Conservation (phyloP, 2,888 invertebrate genomes). For the Calameuta idolon region DNA sequence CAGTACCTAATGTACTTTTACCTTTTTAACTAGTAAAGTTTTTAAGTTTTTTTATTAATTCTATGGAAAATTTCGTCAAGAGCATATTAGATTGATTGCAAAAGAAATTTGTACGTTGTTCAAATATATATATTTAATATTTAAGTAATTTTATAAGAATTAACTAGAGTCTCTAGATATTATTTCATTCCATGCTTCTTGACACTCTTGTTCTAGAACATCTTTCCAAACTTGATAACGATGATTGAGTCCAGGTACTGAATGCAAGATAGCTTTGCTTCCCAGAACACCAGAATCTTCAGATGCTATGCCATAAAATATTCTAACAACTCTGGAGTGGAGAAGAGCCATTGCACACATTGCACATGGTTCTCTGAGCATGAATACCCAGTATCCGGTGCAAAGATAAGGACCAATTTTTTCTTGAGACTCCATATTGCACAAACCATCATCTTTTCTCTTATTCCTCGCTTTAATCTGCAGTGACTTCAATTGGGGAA, state of each 20-base stretch:
- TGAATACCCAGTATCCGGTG: conserved; percentile 88
- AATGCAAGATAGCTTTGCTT: conserved; percentile 80
- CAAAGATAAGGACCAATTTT: conserved; percentile 81
- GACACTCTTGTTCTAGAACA: conserved; percentile 68
- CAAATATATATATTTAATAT: not conserved
- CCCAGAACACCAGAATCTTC: conserved; percentile 77
- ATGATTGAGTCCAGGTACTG: conserved; percentile 86
- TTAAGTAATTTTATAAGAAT: not conserved
- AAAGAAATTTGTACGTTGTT: not conserved
- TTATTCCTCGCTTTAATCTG: not conserved
- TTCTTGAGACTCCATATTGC: conserved; percentile 43
- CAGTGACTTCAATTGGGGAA: conserved; percentile 33
- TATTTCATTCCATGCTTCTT: conserved; percentile 30
- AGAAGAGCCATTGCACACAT: conserved; percentile 97
- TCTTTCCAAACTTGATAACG: conserved; percentile 88
- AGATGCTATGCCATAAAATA: conserved; percentile 79
- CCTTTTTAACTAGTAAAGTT: not conserved
- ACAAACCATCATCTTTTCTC: conserved; percentile 15
- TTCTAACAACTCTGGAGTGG: conserved; percentile 86
- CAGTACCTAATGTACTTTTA: not conserved
- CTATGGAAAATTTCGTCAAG: not conserved
- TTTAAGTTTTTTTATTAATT: not conserved
- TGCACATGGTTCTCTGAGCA: conserved; percentile 88
- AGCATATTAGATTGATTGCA: not conserved
- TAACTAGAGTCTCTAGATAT: not conserved